phyloP scores from a whole-genome alignment of 2,888 invertebrate species.

The Ophioninae sp. region DNA sequence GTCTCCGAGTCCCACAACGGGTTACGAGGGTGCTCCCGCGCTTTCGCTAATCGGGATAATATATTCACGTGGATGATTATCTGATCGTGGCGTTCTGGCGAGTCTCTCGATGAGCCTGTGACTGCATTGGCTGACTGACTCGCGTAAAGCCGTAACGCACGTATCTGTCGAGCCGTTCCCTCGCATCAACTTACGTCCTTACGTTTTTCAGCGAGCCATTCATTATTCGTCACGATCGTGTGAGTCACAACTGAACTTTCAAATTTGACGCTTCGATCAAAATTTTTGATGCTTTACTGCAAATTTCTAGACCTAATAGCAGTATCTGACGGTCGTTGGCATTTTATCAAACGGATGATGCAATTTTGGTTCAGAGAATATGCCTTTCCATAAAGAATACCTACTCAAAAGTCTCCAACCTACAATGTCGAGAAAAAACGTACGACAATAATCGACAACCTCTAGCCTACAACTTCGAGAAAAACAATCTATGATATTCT shows the following conservation, averaged over 20 bases:
- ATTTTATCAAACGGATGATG: too few relatives aligned
- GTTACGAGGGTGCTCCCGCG: conserved; percentile 21
- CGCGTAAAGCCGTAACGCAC: conserved; percentile 7
- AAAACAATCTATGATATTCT: too few relatives aligned
- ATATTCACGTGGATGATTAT: conserved; percentile 55
- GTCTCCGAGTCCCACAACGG: conserved; percentile 33
- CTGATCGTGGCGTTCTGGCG: conserved; percentile 46
- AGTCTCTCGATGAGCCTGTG: conserved; percentile 41
- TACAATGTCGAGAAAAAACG: too few relatives aligned
- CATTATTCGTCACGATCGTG: background rate
- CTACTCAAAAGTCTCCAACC: too few relatives aligned
- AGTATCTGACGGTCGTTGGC: too few relatives aligned
- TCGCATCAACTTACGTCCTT: background rate
- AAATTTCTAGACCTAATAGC: too few relatives aligned
- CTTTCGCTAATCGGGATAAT: conserved; percentile 50
- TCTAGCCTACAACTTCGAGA: too few relatives aligned
- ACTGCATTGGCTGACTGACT: background rate
- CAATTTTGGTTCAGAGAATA: too few relatives aligned
- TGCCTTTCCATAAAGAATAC: too few relatives aligned
- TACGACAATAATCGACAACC: too few relatives aligned
- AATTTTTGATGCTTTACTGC: background rate
- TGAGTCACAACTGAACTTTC: background rate
- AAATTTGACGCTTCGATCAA: background rate
- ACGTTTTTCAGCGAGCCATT: background rate
- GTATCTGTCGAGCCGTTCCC: background rate